These are phyloP conservation scores for Dromius quadrimaculatus DNA, from an alignment of 2,888 invertebrate genomes.

Conservation along the genomic window DNA sequence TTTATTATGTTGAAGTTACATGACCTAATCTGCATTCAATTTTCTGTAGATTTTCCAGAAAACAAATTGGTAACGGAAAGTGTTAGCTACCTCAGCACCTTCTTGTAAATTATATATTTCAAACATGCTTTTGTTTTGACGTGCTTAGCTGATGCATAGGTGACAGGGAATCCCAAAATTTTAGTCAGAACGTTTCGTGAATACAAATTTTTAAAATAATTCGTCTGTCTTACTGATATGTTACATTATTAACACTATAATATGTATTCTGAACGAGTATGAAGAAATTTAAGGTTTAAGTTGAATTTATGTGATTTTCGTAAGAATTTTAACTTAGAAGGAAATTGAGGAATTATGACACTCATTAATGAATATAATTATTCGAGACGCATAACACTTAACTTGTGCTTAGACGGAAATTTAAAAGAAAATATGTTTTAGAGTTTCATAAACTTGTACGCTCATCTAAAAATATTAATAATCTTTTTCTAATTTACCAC, in stretches of 20 bases:
- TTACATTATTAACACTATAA: slow-evolving; percentile 14
- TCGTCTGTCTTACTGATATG: background rate
- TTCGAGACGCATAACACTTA: background rate
- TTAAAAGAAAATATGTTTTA: no score
- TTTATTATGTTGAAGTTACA: no score
- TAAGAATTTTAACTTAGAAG: slow-evolving; percentile 1
- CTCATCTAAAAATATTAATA: no score
- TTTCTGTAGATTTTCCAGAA: no score
- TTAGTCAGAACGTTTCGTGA: slow-evolving; percentile 7
- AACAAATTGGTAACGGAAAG: no score
- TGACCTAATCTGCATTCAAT: no score
- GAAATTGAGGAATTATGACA: slow-evolving; percentile 7
- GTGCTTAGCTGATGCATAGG: slow-evolving; percentile 18
- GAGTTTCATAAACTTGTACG: no score
- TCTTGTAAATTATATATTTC: slow-evolving; percentile 19
- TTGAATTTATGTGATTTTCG: slow-evolving; percentile 30
- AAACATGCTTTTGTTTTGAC: slow-evolving; percentile 22
- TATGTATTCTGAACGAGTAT: slow-evolving; percentile 18
- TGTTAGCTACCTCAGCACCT: no score
- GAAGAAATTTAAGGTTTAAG: background rate
- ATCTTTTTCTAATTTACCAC: no score
- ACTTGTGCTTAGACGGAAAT: no score
- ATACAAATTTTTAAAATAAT: slow-evolving; percentile 18
- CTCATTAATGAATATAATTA: slow-evolving; percentile 4
- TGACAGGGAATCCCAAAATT: slow-evolving; percentile 31